Base-by-base conservation (phyloP, 1,140 invertebrate genomes). In the Aphidius ervi region DNA sequence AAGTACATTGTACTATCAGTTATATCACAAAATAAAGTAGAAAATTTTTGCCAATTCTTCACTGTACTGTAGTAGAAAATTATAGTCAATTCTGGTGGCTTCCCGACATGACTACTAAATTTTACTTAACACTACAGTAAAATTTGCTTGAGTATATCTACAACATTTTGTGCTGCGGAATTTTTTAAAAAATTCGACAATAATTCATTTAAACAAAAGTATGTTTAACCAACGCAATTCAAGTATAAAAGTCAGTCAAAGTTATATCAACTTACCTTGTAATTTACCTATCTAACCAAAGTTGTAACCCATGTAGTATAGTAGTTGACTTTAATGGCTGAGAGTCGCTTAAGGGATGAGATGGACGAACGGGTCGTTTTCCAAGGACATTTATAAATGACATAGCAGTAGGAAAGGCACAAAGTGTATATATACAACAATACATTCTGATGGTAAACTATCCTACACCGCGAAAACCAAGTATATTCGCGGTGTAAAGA, bases 331-430 rank as follows among this genome's bases (percentile, higher is more conserved):
- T 76, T 78, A 77, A 78, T 78, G 72, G 74, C 67, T 16, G 16
- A 16, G 16, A 40, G 67, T 70, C 67, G 76, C 71, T 79, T 76
- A 76, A 73, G 70, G 77, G 74, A 74, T 73, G 74, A 77, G 70
- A 74, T 71, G 72, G 74, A 78, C 76, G 72, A 73, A 77, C 70
- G 76, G 74, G 75, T 77, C 74, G 75, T 79, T 78, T 75, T 73
- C 69, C 69, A 69, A 64, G 69, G 76, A 77, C 76, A 73, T 77
- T 76, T 77, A 79, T 79, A 78, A 78, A 79, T 78, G 76, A 78
- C 75, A 71, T 70, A 75, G 67, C 68, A 69, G 55, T 47, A 52
- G 67, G 62, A 68, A 16, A 65, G 4, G 23, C 23, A 31, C 23
- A 31, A 31, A 31, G 23, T 31, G 4, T 31, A 31, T 31, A 31